Conservation (phyloP, 1,140 invertebrate species). For the Tetramorium parvispinum region DNA sequence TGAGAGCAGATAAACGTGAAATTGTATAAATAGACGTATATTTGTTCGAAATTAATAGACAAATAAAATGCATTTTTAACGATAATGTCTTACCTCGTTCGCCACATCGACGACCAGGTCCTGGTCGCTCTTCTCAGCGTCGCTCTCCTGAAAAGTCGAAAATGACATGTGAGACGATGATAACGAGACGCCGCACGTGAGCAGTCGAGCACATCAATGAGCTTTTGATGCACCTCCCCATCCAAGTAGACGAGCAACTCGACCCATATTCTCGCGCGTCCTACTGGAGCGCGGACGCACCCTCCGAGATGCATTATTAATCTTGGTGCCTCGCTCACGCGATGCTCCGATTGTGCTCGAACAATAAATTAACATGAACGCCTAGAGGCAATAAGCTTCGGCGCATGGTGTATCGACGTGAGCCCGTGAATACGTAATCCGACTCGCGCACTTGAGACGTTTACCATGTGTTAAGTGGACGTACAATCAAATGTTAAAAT, state of each 20-base stretch:
- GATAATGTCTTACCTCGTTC: conserved; percentile 89
- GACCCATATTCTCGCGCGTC: conserved; percentile 64
- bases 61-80: not conserved
- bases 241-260: conserved; percentile 53
- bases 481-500: not conserved
- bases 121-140: conserved; percentile 94
- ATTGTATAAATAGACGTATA: not conserved
- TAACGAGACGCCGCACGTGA: conserved; percentile 26
- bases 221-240: conserved; percentile 36
- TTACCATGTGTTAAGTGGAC: not conserved
- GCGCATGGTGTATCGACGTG: conserved; percentile 2
- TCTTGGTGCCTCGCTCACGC: conserved; percentile 64
- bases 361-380: conserved; percentile 70
- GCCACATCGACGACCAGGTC: conserved; percentile 97
- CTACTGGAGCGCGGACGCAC: conserved; percentile 52
- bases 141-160: conserved; percentile 88
- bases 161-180: conserved; percentile 23
- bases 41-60: not conserved
- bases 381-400: conserved; percentile 49
- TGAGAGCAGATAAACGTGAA: not conserved
- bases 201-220: conserved; percentile 20
- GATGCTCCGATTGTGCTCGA: conserved; percentile 67
- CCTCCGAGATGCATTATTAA: conserved; percentile 75
- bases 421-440: conserved; percentile 47
- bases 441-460: not conserved